Evolutionary conservation across 2,113 vertebrate genomes (phyloP).

Genomic region (Mus spicilegus): DNA sequence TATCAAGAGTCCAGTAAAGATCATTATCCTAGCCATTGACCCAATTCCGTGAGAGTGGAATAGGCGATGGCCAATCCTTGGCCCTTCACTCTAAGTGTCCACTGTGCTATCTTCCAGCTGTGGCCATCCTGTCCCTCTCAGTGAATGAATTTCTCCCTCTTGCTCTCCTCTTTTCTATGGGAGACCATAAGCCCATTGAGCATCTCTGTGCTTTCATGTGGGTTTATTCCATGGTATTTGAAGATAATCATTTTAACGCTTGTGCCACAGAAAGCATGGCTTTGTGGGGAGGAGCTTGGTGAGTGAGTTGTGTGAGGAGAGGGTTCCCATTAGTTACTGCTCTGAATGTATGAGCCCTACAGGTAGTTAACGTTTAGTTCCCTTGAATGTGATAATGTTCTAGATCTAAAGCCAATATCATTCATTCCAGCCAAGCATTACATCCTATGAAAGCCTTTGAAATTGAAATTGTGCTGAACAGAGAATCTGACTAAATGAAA

Average conservation of each 20-base stretch:
- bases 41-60: too few species aligned
- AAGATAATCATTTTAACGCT: neutral
- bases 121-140: neutral
- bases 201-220: neutral
- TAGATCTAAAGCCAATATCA: neutral
- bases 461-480: conserved; percentile 29
- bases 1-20: neutral
- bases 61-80: accelerated
- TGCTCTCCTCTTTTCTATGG: neutral
- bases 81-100: too few species aligned
- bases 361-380: neutral
- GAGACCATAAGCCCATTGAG: neutral
- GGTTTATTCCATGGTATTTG: neutral
- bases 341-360: neutral
- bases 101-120: accelerated
- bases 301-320: neutral
- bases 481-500: neutral
- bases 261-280: neutral
- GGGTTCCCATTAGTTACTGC: neutral
- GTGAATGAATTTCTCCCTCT: neutral
- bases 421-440: conserved; percentile 51
- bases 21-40: neutral
- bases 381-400: neutral
- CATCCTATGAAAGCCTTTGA: neutral
- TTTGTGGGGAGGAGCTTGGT: neutral